phyloP scores from a whole-genome alignment of 2,888 invertebrate genomes.

The Pristionchus japonicus region DNA sequence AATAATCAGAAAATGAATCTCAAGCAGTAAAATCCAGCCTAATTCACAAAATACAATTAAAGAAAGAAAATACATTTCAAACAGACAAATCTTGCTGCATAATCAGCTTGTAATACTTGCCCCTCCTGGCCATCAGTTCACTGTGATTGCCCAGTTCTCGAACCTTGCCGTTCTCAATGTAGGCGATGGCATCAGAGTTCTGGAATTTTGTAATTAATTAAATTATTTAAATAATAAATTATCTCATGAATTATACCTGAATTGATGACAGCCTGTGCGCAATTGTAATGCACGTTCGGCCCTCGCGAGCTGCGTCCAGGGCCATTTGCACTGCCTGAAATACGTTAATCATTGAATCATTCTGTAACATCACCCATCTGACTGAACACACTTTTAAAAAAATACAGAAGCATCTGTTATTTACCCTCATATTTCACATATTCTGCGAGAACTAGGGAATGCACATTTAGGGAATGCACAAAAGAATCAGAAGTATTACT shows the following conservation, averaged over 20 bases:
- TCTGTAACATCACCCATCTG: too few relatives aligned
- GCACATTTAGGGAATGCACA: too few relatives aligned
- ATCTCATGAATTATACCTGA: background rate
- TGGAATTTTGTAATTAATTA: background rate
- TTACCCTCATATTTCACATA: too few relatives aligned
- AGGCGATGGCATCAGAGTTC: constrained; percentile 68
- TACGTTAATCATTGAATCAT: background rate
- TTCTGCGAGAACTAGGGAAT: too few relatives aligned
- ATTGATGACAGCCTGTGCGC: constrained; percentile 45
- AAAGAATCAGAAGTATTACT: too few relatives aligned
- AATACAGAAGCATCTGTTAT: too few relatives aligned
- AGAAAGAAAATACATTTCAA: background rate
- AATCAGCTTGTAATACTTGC: constrained; percentile 60
- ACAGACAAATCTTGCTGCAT: constrained; percentile 60
- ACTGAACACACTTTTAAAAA: too few relatives aligned
- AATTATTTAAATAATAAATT: background rate
- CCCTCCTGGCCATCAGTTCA: constrained; percentile 58
- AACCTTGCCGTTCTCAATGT: constrained; percentile 63
- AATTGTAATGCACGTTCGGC: constrained; percentile 41
- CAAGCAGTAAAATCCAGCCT: too few relatives aligned
- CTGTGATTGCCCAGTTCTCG: constrained; percentile 65
- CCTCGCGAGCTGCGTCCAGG: constrained; percentile 37
- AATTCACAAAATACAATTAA: background rate
- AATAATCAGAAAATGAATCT: background rate
- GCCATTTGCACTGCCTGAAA: constrained; percentile 44